These are phyloP conservation scores for Barnardius zonarius DNA, from an alignment of 2,113 vertebrate genomes.

Conservation along the genomic window DNA sequence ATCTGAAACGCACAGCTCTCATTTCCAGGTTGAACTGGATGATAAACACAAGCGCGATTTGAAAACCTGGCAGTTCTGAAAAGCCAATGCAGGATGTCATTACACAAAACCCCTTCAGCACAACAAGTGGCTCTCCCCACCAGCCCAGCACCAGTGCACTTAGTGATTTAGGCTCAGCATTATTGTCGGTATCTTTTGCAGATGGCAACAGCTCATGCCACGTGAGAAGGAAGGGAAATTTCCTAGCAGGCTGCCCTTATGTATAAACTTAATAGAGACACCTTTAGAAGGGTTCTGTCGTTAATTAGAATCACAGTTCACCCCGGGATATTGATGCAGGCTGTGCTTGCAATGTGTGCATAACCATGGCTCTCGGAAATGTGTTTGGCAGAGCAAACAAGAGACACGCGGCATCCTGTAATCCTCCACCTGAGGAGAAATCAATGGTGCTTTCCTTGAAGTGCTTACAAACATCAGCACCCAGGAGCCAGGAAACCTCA, in stretches of 20 bases:
- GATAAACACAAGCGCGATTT: neutral
- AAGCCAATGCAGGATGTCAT: neutral
- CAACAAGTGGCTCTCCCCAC: neutral
- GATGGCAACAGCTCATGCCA: neutral
- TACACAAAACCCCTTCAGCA: neutral
- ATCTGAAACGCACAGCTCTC: neutral
- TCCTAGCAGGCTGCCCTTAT: neutral
- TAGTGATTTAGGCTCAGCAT: neutral
- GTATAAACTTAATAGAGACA: constrained; percentile 30
- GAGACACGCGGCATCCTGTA: neutral
- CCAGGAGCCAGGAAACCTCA: neutral
- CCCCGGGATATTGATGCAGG: constrained; percentile 32
- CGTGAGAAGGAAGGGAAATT: neutral
- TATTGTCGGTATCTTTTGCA: constrained; percentile 18
- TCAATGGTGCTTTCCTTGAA: constrained; percentile 18
- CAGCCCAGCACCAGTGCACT: neutral
- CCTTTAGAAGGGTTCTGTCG: neutral
- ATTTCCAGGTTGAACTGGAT: neutral
- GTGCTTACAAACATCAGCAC: neutral
- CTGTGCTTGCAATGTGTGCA: constrained; percentile 40
- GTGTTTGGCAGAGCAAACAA: constrained; percentile 15
- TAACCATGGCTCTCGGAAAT: neutral
- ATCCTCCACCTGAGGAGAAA: constrained; percentile 43
- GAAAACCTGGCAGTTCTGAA: neutral
- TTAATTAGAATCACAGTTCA: constrained; percentile 25